Evolutionary conservation across 2,797 vertebrate genomes (phyloP).

Genomic region (Poecilia wingei): DNA sequence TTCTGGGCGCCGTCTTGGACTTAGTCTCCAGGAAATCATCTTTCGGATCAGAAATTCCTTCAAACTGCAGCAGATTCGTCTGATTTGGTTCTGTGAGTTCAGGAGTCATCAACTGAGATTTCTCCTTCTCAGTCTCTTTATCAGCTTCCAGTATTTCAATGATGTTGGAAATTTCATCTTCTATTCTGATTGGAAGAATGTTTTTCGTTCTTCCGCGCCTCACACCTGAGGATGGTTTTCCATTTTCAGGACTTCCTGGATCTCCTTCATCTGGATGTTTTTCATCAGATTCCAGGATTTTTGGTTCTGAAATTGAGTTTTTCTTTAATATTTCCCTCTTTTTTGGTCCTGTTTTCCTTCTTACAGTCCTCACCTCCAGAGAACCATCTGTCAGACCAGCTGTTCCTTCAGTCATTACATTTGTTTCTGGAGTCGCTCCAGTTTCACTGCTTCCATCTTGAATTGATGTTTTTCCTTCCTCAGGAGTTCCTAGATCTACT

Average conservation of each 20-base stretch:
- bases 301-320: too few relatives aligned
- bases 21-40: not conserved
- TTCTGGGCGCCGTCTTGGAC: not conserved
- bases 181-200: not conserved
- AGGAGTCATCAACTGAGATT: not conserved
- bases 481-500: not conserved
- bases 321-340: not conserved
- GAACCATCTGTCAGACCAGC: not conserved
- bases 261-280: not conserved
- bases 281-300: not conserved
- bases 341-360: not conserved
- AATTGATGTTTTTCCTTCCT: not conserved
- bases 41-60: not conserved
- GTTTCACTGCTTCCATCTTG: not conserved
- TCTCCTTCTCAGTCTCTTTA: not conserved
- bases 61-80: not conserved
- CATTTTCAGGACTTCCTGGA: not conserved
- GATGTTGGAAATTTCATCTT: not conserved
- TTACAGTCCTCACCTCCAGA: not conserved
- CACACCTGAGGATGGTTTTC: not conserved
- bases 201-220: not conserved
- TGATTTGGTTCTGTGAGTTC: not conserved
- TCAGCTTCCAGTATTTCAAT: not conserved
- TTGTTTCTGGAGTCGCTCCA: not conserved
- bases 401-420: not conserved